Evolutionary conservation across 2,888 invertebrate species (phyloP).

Genomic region (Aporophyla lueneburgensis): DNA sequence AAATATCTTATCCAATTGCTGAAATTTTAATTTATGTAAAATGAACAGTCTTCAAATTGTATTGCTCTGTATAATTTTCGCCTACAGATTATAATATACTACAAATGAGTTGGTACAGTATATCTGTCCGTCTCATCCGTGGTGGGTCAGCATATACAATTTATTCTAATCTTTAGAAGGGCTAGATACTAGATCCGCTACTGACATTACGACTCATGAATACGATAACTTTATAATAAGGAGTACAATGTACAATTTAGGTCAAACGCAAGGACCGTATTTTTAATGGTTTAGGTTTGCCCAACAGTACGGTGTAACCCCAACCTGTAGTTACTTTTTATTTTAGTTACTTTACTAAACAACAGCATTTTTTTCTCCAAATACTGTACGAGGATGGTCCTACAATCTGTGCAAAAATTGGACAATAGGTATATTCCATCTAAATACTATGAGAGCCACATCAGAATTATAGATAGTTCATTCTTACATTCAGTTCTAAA

Average conservation of each 20-base stretch:
- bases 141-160: not conserved
- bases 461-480: constrained; percentile 20
- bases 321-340: not conserved
- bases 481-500: constrained; percentile 24
- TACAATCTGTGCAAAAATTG: constrained; percentile 19
- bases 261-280: not conserved
- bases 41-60: constrained; percentile 51
- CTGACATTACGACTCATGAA: not conserved
- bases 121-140: not conserved
- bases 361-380: not conserved
- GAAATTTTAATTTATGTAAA: constrained; percentile 45
- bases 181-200: not conserved
- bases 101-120: constrained; percentile 2
- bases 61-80: constrained; percentile 37
- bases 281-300: not conserved
- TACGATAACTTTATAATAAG: constrained; percentile 9
- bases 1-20: constrained; percentile 31
- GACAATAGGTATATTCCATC: constrained; percentile 3
- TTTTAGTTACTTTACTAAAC: not conserved
- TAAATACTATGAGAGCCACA: constrained; percentile 41
- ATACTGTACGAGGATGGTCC: not conserved
- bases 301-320: not conserved
- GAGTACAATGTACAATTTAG: constrained; percentile 31
- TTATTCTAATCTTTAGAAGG: not conserved
- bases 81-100: not conserved